Evolutionary conservation across 2,888 invertebrate genomes (phyloP), one percentile per base, ranked within the genome.

Genomic region (Volucella inflata): DNA sequence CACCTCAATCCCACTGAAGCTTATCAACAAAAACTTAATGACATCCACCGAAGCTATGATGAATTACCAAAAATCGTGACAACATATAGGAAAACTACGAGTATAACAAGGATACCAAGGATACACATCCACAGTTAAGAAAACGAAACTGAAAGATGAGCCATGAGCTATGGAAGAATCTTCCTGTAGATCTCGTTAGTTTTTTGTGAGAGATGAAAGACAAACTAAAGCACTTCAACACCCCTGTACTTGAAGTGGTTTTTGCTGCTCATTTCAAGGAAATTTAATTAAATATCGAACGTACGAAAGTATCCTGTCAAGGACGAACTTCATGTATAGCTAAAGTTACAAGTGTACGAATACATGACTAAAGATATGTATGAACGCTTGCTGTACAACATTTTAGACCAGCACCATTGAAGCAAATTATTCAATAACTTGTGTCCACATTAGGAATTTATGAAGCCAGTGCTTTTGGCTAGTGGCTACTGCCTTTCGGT

Each of bases 221-320:
- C 48, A 48, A 48, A 14, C 48, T 2, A 2, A 14, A 50, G 62
- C 30, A 30, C 30, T 30, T 6, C 30, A 30, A 30, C 6, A 30
- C 6, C 30, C 6, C 30, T 30, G 6, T 30, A 30, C 30, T 30
- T 30, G 30, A 30, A 6, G 6, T 30, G 51, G 40, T 67, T 71
- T 71, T 64, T 74, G 38, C 50, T 57, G 16, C 16, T n/a, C 14
- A 42, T 40, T 59, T 51, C 60, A 60, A 60, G 44, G 50, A 83
- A 79, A 75, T 79, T 84, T 84, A 84, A 84, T 84, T 84, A 84
- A 84, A 84, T 57, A 70, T 71, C 79, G 70, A 84, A 79, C 79
- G 30, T 6, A 30, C 30, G 30, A 30, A 30, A 75, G 59, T 70
- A 75, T 83, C 53, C 65, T 30, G 6, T 16, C 40, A 57, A 68